These are phyloP conservation scores for Epizoanthus ramosus DNA, from an alignment of 92 coral and sea anemone genomes.

Conservation along the genomic window DNA sequence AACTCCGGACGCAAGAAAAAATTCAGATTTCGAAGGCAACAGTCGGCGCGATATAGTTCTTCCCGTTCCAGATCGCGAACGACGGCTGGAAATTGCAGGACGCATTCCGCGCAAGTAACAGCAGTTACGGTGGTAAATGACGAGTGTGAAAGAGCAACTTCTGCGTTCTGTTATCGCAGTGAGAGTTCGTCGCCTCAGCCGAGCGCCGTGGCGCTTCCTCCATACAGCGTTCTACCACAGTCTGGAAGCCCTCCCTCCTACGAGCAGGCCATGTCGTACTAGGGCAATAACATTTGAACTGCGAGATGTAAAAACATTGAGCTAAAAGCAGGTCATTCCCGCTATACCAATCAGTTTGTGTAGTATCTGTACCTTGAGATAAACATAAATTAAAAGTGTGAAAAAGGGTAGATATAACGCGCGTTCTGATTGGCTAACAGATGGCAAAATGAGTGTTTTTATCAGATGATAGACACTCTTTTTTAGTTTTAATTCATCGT, in stretches of 20 bases:
- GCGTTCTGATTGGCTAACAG: no score
- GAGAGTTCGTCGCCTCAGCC: not conserved
- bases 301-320: no score
- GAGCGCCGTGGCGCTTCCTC: not conserved
- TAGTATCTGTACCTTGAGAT: no score
- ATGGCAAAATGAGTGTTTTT: no score
- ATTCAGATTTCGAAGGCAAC: slow-evolving; percentile 15
- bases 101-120: not conserved
- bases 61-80: not conserved
- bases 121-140: not conserved
- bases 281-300: not conserved
- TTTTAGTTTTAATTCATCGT: no score
- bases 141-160: not conserved
- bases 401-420: no score
- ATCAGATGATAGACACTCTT: no score
- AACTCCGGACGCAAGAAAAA: not conserved
- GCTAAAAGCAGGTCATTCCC: no score
- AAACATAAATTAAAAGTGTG: no score
- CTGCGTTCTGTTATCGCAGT: not conserved
- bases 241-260: slow-evolving; percentile 3
- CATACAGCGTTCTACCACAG: not conserved
- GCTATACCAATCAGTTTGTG: no score
- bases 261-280: slow-evolving; percentile 6
- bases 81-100: not conserved
- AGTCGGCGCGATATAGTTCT: not conserved